phyloP scores from a whole-genome alignment of 2,888 invertebrate genomes.

The Tanytarsus gracilentus region DNA sequence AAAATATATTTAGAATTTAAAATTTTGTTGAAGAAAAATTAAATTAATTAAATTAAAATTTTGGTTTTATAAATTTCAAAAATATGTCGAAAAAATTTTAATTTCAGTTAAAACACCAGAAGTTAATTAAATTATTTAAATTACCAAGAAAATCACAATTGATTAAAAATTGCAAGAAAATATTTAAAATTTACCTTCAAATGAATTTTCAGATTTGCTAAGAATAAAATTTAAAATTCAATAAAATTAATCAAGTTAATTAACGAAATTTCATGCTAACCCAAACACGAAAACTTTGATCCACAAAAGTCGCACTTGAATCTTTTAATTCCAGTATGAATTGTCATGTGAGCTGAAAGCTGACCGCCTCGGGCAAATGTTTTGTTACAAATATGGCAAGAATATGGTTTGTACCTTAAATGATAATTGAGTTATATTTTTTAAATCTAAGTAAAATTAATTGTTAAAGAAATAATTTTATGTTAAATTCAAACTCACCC shows the following conservation, averaged over 20 bases:
- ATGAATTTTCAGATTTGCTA: slow-evolving; percentile 44
- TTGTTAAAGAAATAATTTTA: neutral
- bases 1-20: neutral
- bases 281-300: slow-evolving; percentile 21
- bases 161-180: too few relatives aligned
- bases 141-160: too few relatives aligned
- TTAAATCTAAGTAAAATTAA: neutral
- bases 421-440: neutral
- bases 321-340: slow-evolving; percentile 63
- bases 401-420: neutral
- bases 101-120: too few relatives aligned
- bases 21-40: neutral
- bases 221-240: neutral
- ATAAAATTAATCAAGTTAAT: neutral
- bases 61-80: too few relatives aligned
- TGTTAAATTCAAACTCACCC: slow-evolving; percentile 55
- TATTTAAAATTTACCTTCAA: slow-evolving; percentile 38
- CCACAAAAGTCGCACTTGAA: slow-evolving; percentile 60
- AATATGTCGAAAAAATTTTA: too few relatives aligned
- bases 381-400: slow-evolving; percentile 53
- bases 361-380: slow-evolving; percentile 65
- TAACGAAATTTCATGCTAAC: neutral
- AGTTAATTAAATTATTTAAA: too few relatives aligned
- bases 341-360: slow-evolving; percentile 57
- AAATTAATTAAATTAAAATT: neutral